These are phyloP conservation scores for Acleris laterana DNA, from an alignment of 2,888 invertebrate species.

Conservation along the genomic window DNA sequence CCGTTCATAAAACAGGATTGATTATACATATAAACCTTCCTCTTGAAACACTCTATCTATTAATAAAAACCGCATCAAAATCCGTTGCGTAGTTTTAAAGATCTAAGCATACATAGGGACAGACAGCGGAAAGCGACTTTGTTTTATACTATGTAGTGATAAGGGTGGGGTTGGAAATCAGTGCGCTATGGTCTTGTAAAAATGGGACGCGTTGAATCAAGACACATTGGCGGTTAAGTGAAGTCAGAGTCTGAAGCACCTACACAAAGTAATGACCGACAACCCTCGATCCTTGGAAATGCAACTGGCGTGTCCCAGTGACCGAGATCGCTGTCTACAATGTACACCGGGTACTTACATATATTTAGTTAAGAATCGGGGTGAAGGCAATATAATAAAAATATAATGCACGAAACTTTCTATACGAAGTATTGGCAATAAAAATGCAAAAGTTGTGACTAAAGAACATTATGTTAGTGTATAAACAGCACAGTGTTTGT, in stretches of 20 bases:
- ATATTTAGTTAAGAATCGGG: slow-evolving; percentile 64
- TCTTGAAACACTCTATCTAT: too few species aligned
- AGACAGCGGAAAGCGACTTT: too few species aligned
- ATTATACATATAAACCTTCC: too few species aligned
- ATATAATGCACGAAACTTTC: slow-evolving; percentile 66
- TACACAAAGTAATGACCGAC: slow-evolving; percentile 6
- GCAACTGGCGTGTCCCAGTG: slow-evolving; percentile 10
- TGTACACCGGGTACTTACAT: slow-evolving; percentile 52
- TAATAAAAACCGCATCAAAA: too few species aligned
- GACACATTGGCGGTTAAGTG: neutral
- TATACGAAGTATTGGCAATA: slow-evolving; percentile 77
- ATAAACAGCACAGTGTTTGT: slow-evolving; percentile 75
- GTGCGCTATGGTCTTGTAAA: too few species aligned
- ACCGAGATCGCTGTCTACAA: slow-evolving; percentile 10
- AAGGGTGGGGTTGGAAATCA: too few species aligned
- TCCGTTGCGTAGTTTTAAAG: too few species aligned
- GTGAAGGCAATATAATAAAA: slow-evolving; percentile 58
- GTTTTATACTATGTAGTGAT: too few species aligned
- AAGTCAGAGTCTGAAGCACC: slow-evolving; percentile 12
- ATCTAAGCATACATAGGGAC: too few species aligned
- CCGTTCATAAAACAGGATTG: too few species aligned
- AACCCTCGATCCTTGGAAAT: slow-evolving; percentile 13
- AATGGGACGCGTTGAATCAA: too few species aligned
- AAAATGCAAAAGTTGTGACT: slow-evolving; percentile 83
- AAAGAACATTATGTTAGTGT: slow-evolving; percentile 72